Evolutionary conservation across 2,888 invertebrate genomes (phyloP).

Genomic region (Lithophane socia): DNA sequence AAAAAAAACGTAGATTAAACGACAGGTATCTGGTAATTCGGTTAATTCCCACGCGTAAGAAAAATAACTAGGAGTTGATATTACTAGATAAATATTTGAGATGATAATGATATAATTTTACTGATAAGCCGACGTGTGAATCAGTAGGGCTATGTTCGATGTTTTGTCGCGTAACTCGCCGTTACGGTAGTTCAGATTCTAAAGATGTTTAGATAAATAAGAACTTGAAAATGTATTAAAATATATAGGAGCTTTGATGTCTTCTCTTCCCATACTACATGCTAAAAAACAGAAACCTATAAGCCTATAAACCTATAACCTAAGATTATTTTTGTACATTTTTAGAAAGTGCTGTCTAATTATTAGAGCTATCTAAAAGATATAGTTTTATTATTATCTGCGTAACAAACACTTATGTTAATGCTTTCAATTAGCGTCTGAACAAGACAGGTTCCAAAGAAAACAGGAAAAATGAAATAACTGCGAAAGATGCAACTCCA

Average conservation of each 20-base stretch:
- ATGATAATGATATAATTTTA: conserved; percentile 75
- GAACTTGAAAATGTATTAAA: background rate
- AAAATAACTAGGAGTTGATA: conserved; percentile 67
- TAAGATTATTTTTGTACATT: background rate
- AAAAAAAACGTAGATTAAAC: conserved; percentile 51
- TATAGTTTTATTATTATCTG: background rate
- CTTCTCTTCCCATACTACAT: background rate
- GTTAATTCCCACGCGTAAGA: conserved; percentile 69
- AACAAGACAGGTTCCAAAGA: background rate
- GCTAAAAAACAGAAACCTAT: background rate
- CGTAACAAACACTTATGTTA: background rate
- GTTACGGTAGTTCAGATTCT: conserved; percentile 14
- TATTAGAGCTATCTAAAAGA: too few relatives aligned
- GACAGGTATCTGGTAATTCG: conserved; percentile 57
- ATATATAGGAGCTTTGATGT: too few relatives aligned
- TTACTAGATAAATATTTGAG: conserved; percentile 75
- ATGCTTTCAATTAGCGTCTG: background rate
- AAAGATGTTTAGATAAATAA: background rate
- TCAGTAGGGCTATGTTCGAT: conserved; percentile 61
- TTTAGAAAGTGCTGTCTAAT: background rate
- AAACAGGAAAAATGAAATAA: background rate
- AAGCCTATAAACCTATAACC: background rate
- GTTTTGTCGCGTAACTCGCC: conserved; percentile 37
- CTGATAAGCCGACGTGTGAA: conserved; percentile 70
- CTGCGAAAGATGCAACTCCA: background rate